Base-by-base conservation (phyloP, 2,888 invertebrate species). In the Zygogramma bicolorata region DNA sequence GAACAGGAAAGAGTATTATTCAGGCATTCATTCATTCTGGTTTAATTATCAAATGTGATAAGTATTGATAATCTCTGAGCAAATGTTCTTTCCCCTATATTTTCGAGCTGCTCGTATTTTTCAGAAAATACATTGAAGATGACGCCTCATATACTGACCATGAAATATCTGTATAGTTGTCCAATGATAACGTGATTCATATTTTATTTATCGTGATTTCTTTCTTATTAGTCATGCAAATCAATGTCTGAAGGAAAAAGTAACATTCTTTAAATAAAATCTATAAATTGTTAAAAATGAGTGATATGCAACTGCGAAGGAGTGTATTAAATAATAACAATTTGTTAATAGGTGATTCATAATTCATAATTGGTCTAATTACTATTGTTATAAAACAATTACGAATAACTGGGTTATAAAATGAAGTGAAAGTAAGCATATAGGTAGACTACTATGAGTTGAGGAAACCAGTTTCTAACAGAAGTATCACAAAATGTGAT, bases 361-460 rank as follows among this genome's bases (percentile, higher is more conserved):
- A 62, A 71, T 71, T 71, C 68, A 68, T 70, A 65, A 46, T 60
- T 31, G 63, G 25, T 68, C 34, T 68, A 57, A 57, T 58, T 67
- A 60, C 61, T 68, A 69, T 63, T 62, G 62, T 69, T 72, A 65
- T 65, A 72, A 65, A 69, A 72, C 68, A 69, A 72, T 72, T 72
- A 72, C 63, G 18, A 72, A 61, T 34, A 73, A 65, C 72, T 73
- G 49, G 73, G 69, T 73, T 65, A 73, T 73, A 61, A 73, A 71
- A 69, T 61, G 38, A 61, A 73, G 73, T 73, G 73, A 73, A 73
- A 73, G 73, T 69, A 25, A 65, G 69, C 63, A 65, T 61, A 62
- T 63, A 60, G 59, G 59, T 42, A 29, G 15, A 15, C 34, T 38
- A 63, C 40, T 46, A 38, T 42, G 22, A 69, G 58, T 42, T 22